Evolutionary conservation across 2,797 vertebrate species (phyloP).

Genomic region (Vireo griseus): DNA sequence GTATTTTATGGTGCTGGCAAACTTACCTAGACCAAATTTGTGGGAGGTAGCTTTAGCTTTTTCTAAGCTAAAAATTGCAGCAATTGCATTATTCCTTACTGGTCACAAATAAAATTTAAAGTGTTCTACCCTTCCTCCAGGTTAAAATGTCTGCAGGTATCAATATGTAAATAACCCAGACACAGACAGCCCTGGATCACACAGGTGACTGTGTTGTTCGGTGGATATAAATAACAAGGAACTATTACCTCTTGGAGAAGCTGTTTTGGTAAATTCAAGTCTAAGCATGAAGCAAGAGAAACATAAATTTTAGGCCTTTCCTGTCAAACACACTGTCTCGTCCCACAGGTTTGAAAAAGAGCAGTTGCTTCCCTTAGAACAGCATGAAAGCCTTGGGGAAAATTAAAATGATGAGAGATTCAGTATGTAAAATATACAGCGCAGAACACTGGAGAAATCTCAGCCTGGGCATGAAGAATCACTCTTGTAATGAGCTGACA

Average conservation of each 20-base stretch:
- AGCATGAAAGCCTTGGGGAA: constrained; percentile 30
- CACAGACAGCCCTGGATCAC: neutral
- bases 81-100: neutral
- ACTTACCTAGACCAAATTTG: neutral
- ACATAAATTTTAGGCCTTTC: constrained; percentile 67
- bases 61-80: neutral
- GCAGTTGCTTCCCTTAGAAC: constrained; percentile 34
- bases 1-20: neutral
- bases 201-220: constrained; percentile 15
- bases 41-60: neutral
- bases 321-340: constrained; percentile 44
- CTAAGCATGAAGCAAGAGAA: constrained; percentile 62
- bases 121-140: neutral
- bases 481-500: neutral
- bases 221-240: constrained; percentile 52
- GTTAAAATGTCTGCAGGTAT: neutral
- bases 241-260: constrained; percentile 25
- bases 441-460: neutral
- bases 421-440: constrained; percentile 11
- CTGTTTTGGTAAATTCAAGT: constrained; percentile 54
- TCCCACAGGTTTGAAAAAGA: constrained; percentile 65
- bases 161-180: neutral
- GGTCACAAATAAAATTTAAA: neutral
- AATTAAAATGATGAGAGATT: neutral
- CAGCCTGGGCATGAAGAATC: neutral